Evolutionary conservation across 2,888 invertebrate genomes (phyloP), one percentile per base, ranked within the genome.

Genomic region (Gerris lacustris): DNA sequence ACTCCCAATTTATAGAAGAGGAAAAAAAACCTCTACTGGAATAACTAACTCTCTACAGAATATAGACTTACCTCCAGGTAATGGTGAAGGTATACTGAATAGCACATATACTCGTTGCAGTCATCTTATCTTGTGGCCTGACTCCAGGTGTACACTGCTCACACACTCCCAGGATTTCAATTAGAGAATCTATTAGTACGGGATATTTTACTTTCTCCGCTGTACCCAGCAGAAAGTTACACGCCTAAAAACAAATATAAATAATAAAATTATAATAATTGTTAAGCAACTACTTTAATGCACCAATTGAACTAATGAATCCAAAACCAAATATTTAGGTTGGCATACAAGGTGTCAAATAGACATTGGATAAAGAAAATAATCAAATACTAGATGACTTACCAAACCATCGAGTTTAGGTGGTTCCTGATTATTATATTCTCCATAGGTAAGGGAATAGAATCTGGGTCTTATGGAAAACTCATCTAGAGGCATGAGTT

Each of bases 161-260:
- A 0, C 92, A 88, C 0, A 94, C 87, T 78, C 90, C 88, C 67
- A 96, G 81, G 75, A 96, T 87, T 74, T 91, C 87, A 44, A 95
- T 87, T 6, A 95, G 81, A 0, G 95, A 92, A 78, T 94, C 92
- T 74, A 96, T 86, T 6, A 97, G 82, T 66, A 91, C 80, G 0
- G 92, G 90, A 82, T 96, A 96, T 77, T 93, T 90, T 69, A 96
- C 82, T 81, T 92, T 92, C 79, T 96, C 96, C 0, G 93, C 90
- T 2, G 94, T 94, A 69, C 94, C 94, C 73, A 96, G 83, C 72
- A 96, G 90, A 79, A 96, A 96, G 82, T 95, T 96, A 82, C 94
- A 93, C 2, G 96, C 96, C 85, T 81, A 71, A 15, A 76, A 68
- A 66, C 67, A 69, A 70, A 71, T 70, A 44, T 31, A 70, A 70